Conservation (phyloP, 2,888 invertebrate genomes). For the Himalopsyche tibetana region DNA sequence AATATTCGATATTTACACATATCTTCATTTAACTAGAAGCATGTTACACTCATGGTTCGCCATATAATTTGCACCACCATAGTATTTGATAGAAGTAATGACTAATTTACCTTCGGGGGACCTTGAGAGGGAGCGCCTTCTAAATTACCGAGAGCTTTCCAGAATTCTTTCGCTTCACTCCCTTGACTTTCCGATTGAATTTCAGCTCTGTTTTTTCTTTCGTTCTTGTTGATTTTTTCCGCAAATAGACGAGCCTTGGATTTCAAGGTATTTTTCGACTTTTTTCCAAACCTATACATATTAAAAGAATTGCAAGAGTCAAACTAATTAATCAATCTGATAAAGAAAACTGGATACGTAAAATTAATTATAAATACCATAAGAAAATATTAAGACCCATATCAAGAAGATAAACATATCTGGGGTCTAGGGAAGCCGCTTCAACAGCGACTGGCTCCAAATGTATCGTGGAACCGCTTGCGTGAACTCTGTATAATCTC, state of each 20-base stretch:
- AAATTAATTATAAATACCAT: constrained; percentile 80
- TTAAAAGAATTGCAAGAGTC: not conserved
- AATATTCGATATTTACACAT: too few relatives aligned
- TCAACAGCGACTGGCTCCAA: constrained; percentile 89
- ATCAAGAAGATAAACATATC: constrained; percentile 95
- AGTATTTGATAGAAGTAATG: not conserved
- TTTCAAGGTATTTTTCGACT: constrained; percentile 91
- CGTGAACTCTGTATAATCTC: constrained; percentile 92
- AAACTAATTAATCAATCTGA: too few relatives aligned
- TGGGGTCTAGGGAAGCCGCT: constrained; percentile 88
- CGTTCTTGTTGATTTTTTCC: constrained; percentile 99
- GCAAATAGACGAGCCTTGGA: constrained; percentile 94
- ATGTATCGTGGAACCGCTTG: constrained; percentile 90
- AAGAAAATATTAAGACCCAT: constrained; percentile 90
- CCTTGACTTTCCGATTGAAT: constrained; percentile 90
- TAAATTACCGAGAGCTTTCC: constrained; percentile 82
- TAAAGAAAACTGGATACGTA: not conserved
- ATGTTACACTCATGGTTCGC: too few relatives aligned
- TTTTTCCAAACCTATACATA: constrained; percentile 80
- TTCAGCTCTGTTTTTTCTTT: constrained; percentile 96
- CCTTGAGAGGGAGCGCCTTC: constrained; percentile 74
- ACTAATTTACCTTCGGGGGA: constrained; percentile 1
- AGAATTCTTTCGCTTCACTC: constrained; percentile 90
- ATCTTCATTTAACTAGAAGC: too few relatives aligned
- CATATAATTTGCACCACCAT: too few relatives aligned